A percentile compares a stretch with the other conserved stretches of the same genome.
Conservation (phyloP, 1,140 invertebrate genomes). For the Drosophila parabipectinata region DNA sequence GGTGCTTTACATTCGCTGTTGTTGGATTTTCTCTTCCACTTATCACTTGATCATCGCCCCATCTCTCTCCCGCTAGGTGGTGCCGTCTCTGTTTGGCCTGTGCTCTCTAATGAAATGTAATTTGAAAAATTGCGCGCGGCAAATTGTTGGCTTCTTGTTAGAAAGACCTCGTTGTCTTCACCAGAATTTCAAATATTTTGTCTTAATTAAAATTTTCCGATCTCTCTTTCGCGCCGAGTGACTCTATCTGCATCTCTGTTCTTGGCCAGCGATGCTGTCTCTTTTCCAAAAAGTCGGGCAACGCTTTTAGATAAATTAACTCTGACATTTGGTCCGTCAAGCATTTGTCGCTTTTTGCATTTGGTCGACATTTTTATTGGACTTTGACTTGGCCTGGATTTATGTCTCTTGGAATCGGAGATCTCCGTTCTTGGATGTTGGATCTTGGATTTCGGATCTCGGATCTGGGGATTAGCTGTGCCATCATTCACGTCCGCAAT, state of each 20-base stretch:
- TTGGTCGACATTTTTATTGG: slow-evolving; percentile 78
- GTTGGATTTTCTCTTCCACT: slow-evolving; percentile 52
- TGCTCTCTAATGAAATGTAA: slow-evolving; percentile 72
- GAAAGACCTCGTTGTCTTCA: slow-evolving; percentile 47
- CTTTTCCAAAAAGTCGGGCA: slow-evolving; percentile 62
- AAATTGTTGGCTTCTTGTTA: slow-evolving; percentile 70
- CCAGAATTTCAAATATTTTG: slow-evolving; percentile 75
- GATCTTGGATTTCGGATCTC: slow-evolving; percentile 19
- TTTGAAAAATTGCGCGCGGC: slow-evolving; percentile 74
- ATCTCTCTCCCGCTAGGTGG: slow-evolving; percentile 13
- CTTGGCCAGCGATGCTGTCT: slow-evolving; percentile 1
- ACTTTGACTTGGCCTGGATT: slow-evolving; percentile 75
- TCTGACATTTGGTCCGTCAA: slow-evolving; percentile 69
- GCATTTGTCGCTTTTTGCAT: slow-evolving; percentile 76
- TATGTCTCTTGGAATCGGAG: slow-evolving; percentile 38
- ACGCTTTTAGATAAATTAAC: slow-evolving; percentile 76
- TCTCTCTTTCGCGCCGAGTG: slow-evolving; percentile 12
- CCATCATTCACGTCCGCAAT: slow-evolving; percentile 64
- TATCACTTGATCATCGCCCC: slow-evolving; percentile 38
- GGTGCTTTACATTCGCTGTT: slow-evolving; percentile 70
- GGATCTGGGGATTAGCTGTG: slow-evolving; percentile 60
- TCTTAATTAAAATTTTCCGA: slow-evolving; percentile 71
- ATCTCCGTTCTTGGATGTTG: slow-evolving; percentile 19
- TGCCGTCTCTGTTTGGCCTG: slow-evolving; percentile 11
- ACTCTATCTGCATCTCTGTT: slow-evolving; percentile 1